Base-by-base conservation (phyloP, 2,797 vertebrate genomes). In the Anguilla pacifica region DNA sequence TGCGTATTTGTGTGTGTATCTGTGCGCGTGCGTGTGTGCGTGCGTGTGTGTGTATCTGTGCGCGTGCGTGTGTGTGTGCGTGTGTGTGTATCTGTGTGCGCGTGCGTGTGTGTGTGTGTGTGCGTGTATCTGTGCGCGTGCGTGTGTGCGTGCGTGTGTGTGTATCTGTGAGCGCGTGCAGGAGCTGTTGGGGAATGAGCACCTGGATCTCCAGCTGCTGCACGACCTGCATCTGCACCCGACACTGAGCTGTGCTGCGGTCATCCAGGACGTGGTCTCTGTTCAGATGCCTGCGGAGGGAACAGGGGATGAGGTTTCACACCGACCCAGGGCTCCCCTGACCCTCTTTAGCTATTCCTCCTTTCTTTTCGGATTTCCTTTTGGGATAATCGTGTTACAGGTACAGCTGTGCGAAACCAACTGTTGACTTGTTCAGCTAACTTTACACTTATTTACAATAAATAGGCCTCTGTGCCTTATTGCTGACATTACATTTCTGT, bases 131-230 rank as follows among this genome's bases (percentile, higher is more conserved):
- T 25, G 59, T 61, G 64, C 5, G 55, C 15, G 31, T 9, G 88
- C 11, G 84, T 43, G 49, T 53, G 64, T 15, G 51, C 2, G 51
- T 43, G 49, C 31, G 64, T 15, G 51, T 11, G 51, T 10, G 7
- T n/a, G 46, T 6, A 2, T 19, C 2, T 6, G 7, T 11, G 86
- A 25, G 86, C 1, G 13, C 17, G 25, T 51, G 46, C 10, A 55
- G 19, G 31, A 70, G 17, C 53, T 17, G 85, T 57, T 55, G 51
- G 87, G 2, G 6, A 17, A 64, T 5, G 64, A 88, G 79, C 92
- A 99, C 98, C 98, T 99, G 98, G 94, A 99, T 99, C 95, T 99
- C 98, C 95, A 99, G 96, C 95, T 99, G 98, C 94, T 99, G 98
- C 87, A 99, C 98, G 95, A 99, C 98, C 95, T 99, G 98, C 98